Conservation (phyloP, 2,113 vertebrate species). For the Sceloporus undulatus region DNA sequence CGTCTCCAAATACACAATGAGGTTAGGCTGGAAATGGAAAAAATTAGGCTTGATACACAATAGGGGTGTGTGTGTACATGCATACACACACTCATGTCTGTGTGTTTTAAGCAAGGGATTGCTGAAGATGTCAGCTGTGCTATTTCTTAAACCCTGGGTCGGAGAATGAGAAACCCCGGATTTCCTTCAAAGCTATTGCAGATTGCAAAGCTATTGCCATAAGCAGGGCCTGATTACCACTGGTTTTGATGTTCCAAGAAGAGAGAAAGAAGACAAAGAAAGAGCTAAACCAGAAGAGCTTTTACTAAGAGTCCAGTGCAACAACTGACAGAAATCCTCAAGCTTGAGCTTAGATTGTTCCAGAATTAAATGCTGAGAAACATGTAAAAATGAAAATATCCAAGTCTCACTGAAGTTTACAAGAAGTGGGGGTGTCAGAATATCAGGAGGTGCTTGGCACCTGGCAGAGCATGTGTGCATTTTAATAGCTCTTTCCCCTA, state of each 20-base stretch:
- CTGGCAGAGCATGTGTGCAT: neutral
- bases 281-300: neutral
- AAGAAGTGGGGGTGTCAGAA: neutral
- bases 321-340: neutral
- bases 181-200: conserved; percentile 15
- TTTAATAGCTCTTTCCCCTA: neutral
- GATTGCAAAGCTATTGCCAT: neutral
- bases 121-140: conserved; percentile 26
- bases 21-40: conserved; percentile 31
- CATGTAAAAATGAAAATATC: conserved; percentile 3
- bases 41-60: conserved; percentile 15
- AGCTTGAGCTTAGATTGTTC: neutral
- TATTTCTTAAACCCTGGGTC: conserved; percentile 12
- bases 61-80: too few species aligned
- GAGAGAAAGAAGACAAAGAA: neutral
- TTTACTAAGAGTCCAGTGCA: neutral
- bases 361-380: conserved; percentile 21
- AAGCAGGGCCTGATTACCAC: neutral
- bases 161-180: neutral
- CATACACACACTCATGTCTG: too few species aligned
- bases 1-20: neutral
- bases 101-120: conserved; percentile 3
- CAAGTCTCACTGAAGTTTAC: neutral
- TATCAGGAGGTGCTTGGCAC: neutral
- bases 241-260: neutral